Evolutionary conservation across 2,113 vertebrate species (phyloP).

Genomic region (Nesoenas mayeri): DNA sequence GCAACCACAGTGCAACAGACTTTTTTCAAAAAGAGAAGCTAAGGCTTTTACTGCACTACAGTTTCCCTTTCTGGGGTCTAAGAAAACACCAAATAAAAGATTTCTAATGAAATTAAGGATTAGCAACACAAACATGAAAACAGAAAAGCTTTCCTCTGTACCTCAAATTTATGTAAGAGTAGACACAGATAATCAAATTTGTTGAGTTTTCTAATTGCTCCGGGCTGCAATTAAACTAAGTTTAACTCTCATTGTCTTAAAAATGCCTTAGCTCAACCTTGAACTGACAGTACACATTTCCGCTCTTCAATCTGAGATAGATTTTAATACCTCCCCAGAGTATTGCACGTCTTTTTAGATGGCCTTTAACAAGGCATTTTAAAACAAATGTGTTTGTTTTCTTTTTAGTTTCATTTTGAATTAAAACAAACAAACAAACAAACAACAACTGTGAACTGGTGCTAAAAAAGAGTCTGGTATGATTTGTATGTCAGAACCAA

Average conservation of each 20-base stretch:
- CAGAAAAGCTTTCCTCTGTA: background rate
- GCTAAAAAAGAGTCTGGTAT: background rate
- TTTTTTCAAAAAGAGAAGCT: background rate
- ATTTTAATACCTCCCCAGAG: background rate
- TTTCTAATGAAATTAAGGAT: background rate
- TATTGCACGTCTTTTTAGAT: background rate
- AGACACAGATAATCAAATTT: background rate
- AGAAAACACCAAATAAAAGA: background rate
- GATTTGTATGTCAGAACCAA: background rate
- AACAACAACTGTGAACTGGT: background rate
- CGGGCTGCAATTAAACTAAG: background rate
- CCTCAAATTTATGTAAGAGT: background rate
- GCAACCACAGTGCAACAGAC: background rate
- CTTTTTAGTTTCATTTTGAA: background rate
- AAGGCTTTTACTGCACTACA: fast-evolving
- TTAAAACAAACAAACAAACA: background rate
- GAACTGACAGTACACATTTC: background rate
- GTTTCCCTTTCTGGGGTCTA: background rate
- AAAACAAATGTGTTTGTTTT: background rate
- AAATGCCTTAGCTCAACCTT: background rate
- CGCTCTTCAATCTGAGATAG: background rate
- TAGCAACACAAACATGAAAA: background rate
- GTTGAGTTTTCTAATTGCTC: background rate
- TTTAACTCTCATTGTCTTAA: background rate
- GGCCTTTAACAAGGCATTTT: background rate